Base-by-base conservation (phyloP, 2,113 vertebrate species). In the Numenius arquata region DNA sequence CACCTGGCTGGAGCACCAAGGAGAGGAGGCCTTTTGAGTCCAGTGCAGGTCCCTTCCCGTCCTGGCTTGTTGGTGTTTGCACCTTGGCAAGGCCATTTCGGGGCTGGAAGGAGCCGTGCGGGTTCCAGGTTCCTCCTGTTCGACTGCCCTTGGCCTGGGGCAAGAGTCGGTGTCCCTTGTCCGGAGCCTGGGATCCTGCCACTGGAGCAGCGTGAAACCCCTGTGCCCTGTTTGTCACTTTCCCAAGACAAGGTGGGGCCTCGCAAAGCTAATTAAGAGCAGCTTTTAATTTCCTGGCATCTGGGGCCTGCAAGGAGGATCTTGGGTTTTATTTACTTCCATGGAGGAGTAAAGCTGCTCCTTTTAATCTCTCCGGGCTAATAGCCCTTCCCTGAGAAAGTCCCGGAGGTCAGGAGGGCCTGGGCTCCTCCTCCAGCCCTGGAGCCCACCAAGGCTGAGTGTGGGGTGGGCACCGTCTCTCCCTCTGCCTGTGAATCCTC, bases 211-310 rank as follows among this genome's bases (percentile, higher is more conserved):
- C 22, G 30, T 11, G 79, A 78, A 78, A 68, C 79, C 80, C 0
- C 0, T 50, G 86, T 1, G 25, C 47, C 0, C 0, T 15, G 21
- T 52, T 26, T 88, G 72, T 88, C 88, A 59, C 93, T 95, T 93
- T 96, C 95, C 92, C 93, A 68, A 45, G 82, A 41, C 73, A 32
- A 90, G 93, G 88, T 40, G 92, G 90, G 34, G 85, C 92, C 59
- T 92, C 1, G 1, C 65, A 70, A 66, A 93, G 70, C 91, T 96
- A 93, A 96, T 94, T 93, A 93, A 93, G 59, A 93, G 94, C 88
- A 93, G 93, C 81, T 94, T 92, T 96, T 92, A 73, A 94, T 96
- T 95, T 96, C 71, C 89, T 90, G 90, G 61, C 76, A 89, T 90
- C 55, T 61, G 88, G 63, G 75, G 26, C 77, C 50, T 77, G 78